Base-by-base conservation (phyloP, 1,140 invertebrate species). In the Homarus americanus region DNA sequence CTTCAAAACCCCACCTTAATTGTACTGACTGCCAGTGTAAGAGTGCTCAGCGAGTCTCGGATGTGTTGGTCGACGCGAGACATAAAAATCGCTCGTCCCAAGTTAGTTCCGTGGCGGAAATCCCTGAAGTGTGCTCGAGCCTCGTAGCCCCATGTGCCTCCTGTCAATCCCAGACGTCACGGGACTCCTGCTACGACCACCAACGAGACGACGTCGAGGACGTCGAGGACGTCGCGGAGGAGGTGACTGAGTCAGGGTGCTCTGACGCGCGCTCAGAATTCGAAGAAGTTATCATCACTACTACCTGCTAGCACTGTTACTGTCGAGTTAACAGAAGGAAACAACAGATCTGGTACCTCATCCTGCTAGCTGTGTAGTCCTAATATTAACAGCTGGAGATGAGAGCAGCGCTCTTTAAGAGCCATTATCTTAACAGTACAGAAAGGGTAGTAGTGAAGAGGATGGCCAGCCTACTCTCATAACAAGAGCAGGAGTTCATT, bases 231-330 rank as follows among this genome's bases (percentile, higher is more conserved):
- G n/a, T n/a, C n/a, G n/a, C n/a, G n/a, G n/a, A n/a, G n/a, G n/a
- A n/a, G n/a, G n/a, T n/a, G n/a, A n/a, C n/a, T n/a, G 53, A 76
- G 17, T 90, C 88, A 34, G 88, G 32, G 36, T 84, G 79, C 38
- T 34, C 72, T 36, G 88, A 78, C 32, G 44, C 49, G 0, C 73
- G 38, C 41, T 90, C 88, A 0, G 88, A 90, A 32, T 41, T 84
- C 66, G 84, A 87, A 72, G 80, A 90, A 10, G 80, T 90, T 0
- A 84, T 90, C 49, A 84, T 90, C 44, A 90, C 88, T 24, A 90
- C 88, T 0, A 24, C 88, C 53, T 90, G 88, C 72, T 90, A 90
- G 88, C 53, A 32, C 32, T 58, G 28, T n/a, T n/a, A n/a, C n/a
- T n/a, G n/a, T n/a, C n/a, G n/a, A n/a, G n/a, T n/a, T n/a, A n/a